phyloP scores from a whole-genome alignment of 2,888 invertebrate genomes.

The Podotricha telesiphe region DNA sequence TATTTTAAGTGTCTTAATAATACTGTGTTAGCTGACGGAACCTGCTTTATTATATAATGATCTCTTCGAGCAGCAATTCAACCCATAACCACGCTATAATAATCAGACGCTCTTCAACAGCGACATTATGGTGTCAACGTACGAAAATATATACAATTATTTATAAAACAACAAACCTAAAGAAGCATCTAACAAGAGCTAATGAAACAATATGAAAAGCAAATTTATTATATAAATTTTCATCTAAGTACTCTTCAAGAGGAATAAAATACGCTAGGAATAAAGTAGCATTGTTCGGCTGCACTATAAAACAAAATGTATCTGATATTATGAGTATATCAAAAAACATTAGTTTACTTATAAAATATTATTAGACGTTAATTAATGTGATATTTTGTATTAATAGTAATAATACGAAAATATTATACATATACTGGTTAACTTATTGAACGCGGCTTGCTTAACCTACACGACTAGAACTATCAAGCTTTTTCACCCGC shows the following conservation, averaged over 20 bases:
- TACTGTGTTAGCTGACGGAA: too few species aligned
- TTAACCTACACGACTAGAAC: too few species aligned
- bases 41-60: too few species aligned
- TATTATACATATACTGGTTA: too few species aligned
- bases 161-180: background rate
- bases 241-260: conserved; percentile 8
- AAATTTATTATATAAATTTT: conserved; percentile 10
- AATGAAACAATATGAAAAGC: conserved; percentile 8
- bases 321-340: background rate
- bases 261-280: conserved; percentile 6
- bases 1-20: too few species aligned
- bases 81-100: background rate
- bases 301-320: conserved; percentile 1
- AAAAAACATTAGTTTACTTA: background rate
- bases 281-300: conserved; percentile 10
- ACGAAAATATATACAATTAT: background rate
- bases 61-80: background rate
- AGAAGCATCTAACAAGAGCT: conserved; percentile 1
- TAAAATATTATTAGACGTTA: background rate
- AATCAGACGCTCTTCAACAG: background rate
- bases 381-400: too few species aligned
- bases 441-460: too few species aligned
- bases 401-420: too few species aligned
- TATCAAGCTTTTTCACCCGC: too few species aligned
- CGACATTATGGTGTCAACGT: background rate